phyloP scores from a whole-genome alignment of 2,797 vertebrate species.

The Eulemur rubriventer region DNA sequence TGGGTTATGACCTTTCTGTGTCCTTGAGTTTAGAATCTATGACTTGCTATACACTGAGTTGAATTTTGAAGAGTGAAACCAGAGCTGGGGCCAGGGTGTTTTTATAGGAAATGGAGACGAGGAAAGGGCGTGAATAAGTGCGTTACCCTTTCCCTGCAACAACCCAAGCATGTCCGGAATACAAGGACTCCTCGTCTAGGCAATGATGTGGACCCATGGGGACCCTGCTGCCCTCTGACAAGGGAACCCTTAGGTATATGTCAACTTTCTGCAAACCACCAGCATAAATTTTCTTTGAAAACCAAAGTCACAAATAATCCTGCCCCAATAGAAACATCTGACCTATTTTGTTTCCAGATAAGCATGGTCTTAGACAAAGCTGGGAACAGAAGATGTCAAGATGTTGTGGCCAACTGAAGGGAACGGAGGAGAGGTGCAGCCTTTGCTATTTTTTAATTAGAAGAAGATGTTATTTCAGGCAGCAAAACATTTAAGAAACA shows the following conservation, averaged over 20 bases:
- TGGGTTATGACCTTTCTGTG: background rate
- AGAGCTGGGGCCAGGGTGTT: background rate
- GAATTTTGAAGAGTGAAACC: background rate
- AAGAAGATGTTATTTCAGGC: slow-evolving; percentile 55
- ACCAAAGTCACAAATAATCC: background rate
- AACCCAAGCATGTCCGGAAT: background rate
- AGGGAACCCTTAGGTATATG: background rate
- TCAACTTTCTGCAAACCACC: background rate
- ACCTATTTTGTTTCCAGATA: background rate
- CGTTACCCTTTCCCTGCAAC: background rate
- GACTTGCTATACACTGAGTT: background rate
- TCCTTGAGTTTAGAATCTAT: background rate
- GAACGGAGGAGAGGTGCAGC: background rate
- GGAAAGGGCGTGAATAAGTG: background rate
- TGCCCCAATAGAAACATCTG: background rate
- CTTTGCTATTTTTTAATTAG: slow-evolving; percentile 58
- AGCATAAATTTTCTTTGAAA: slow-evolving; percentile 4
- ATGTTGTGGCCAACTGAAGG: background rate
- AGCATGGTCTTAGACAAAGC: background rate
- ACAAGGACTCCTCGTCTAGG: background rate
- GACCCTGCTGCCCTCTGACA: background rate
- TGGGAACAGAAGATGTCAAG: slow-evolving; percentile 11
- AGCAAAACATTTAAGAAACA: slow-evolving; percentile 42
- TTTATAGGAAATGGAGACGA: background rate
- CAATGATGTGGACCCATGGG: background rate